phyloP scores from a whole-genome alignment of 53 echinoderm and acorn worm species.

The Crossaster papposus region DNA sequence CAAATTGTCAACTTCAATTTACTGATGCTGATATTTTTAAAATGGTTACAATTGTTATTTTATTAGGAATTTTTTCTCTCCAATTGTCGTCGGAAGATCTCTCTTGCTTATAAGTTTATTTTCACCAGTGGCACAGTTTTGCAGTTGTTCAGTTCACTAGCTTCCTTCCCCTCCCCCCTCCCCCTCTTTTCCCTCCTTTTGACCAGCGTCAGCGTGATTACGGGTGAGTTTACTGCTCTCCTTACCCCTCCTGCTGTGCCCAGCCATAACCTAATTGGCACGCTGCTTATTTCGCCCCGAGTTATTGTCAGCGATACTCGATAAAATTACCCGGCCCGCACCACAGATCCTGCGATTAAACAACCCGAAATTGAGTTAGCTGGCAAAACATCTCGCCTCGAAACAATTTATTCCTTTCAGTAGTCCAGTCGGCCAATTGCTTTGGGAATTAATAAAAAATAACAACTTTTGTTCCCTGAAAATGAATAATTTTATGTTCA shows the following conservation, averaged over 20 bases:
- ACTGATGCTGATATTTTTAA: background rate
- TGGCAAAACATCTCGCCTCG: background rate
- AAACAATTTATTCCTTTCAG: background rate
- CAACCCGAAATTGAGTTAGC: background rate
- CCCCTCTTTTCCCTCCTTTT: slow-evolving; percentile 24
- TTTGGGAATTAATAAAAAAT: background rate
- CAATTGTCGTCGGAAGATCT: background rate
- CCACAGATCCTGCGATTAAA: slow-evolving; percentile 16
- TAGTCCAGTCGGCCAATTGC: background rate
- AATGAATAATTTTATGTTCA: too few species aligned
- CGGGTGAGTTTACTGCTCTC: background rate
- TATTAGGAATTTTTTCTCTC: background rate
- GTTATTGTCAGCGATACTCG: slow-evolving; percentile 41
- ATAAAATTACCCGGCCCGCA: slow-evolving; percentile 12
- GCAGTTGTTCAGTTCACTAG: background rate
- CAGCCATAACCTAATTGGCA: slow-evolving; percentile 44
- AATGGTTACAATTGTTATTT: background rate
- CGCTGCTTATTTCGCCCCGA: slow-evolving; percentile 26
- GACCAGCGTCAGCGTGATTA: slow-evolving; percentile 30
- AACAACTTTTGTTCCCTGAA: background rate
- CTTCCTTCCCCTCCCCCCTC: too few species aligned
- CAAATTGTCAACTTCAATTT: slow-evolving; percentile 34
- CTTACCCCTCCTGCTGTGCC: slow-evolving; percentile 9
- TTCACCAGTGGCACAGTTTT: background rate
- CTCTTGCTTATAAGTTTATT: background rate